phyloP scores from a whole-genome alignment of 2,797 vertebrate genomes.

The Tokudaia tokunoshimensis region DNA sequence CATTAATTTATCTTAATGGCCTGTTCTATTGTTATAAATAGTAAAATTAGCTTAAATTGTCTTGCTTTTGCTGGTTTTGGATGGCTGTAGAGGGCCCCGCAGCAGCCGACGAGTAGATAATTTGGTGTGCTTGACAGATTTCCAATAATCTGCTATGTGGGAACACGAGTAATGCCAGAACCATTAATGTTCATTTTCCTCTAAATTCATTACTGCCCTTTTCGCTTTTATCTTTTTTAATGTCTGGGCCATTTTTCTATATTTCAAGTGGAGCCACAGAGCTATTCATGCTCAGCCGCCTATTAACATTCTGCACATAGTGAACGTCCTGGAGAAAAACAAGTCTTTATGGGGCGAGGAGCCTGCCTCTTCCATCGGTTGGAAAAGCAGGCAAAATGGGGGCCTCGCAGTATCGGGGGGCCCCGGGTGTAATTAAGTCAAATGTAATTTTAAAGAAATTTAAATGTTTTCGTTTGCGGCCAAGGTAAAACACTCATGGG shows the following conservation, averaged over 20 bases:
- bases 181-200: constrained; percentile 99
- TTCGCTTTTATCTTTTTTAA: constrained; percentile 99
- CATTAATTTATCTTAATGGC: constrained; percentile 99
- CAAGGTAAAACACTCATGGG: constrained; percentile 87
- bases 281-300: constrained; percentile 92
- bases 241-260: constrained; percentile 96
- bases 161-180: constrained; percentile 99
- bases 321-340: constrained; percentile 89
- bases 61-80: constrained; percentile 99
- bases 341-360: constrained; percentile 89
- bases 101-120: constrained; percentile 98
- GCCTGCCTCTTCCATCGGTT: constrained; percentile 83
- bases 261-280: constrained; percentile 96
- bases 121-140: constrained; percentile 99
- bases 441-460: constrained; percentile 91
- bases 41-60: constrained; percentile 99
- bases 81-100: constrained; percentile 96
- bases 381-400: constrained; percentile 83
- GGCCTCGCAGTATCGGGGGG: constrained; percentile 85
- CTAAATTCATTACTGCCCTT: constrained; percentile 99
- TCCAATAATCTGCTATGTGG: constrained; percentile 99
- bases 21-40: constrained; percentile 99
- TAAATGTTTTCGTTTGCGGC: constrained; percentile 90
- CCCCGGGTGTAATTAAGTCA: constrained; percentile 88
- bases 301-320: constrained; percentile 93